Evolutionary conservation across 2,797 vertebrate species (phyloP), one percentile per base, ranked within the genome.

Genomic region (Phoebastria nigripes): DNA sequence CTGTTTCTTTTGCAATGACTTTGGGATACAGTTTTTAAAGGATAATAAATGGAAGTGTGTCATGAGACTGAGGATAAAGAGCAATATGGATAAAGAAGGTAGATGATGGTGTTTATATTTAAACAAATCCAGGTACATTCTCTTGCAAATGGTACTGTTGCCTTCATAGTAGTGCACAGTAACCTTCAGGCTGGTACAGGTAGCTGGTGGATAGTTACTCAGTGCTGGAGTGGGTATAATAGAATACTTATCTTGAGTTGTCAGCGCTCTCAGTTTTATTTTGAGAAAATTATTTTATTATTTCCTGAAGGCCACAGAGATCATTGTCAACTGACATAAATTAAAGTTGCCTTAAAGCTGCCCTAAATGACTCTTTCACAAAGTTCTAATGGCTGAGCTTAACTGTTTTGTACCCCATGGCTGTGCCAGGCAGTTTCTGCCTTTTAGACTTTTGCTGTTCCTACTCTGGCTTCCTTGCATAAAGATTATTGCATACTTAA

Each of bases 1-100:
- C 21, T 52, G 19, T 29, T 73, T 47, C 63, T 82, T 77, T 92
- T 69, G n/a, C 58, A 49, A 2, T 70, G 80, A 91, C 80, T 70
- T 94, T 95, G 88, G 78, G 55, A 87, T 86, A 65, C 56, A 81
- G n/a, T n/a, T 94, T 91, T 88, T 65, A 59, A 82, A 93, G 54
- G 55, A 46, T 56, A 15, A 78, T 85, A 58, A 85, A 59, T 56
- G 49, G 39, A 66, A 77, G 37, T 22, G 31, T 69, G 41, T 65
- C 2, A 1, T 52, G 78, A 89, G 82, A 46, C 49, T 71, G 25
- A 85, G 37, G 65, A 71, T 35, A 69, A 49, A 44, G 62, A 89
- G 18, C 63, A 52, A 0, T n/a, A 11, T 61, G 35, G 73, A 47
- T 42, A 49, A 59, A 80, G 91, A 52, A 77, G 39, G 35, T 56